phyloP scores from a whole-genome alignment of 2,888 invertebrate species.

The Caenorhabditis parvicauda region DNA sequence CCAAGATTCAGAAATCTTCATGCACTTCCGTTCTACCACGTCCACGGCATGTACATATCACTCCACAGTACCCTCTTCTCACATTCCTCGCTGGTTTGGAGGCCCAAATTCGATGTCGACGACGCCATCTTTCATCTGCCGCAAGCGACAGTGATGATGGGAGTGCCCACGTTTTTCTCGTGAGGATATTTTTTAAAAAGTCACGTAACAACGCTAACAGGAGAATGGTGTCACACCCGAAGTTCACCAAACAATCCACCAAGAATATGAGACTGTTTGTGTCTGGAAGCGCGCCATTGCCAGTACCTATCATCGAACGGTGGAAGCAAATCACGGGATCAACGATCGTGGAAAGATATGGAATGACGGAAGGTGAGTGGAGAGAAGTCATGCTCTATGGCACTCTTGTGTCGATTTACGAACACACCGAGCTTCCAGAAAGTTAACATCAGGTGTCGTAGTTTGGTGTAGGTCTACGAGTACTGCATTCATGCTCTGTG shows the following conservation, averaged over 20 bases:
- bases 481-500: too few relatives aligned
- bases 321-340: conserved; percentile 79
- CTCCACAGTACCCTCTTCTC: conserved; percentile 55
- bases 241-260: conserved; percentile 35
- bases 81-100: conserved; percentile 55
- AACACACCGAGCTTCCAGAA: too few relatives aligned
- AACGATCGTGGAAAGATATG: conserved; percentile 76
- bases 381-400: too few relatives aligned
- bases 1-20: conserved; percentile 49
- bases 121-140: conserved; percentile 49
- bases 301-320: conserved; percentile 66
- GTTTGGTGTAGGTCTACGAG: too few relatives aligned
- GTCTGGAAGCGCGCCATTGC: conserved; percentile 79
- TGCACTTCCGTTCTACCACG: conserved; percentile 60
- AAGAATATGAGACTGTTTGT: conserved; percentile 71
- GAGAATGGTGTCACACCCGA: conserved; percentile 36
- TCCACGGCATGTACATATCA: conserved; percentile 60
- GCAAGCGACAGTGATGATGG: conserved; percentile 57
- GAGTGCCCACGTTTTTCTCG: conserved; percentile 59
- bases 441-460: too few relatives aligned
- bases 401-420: too few relatives aligned
- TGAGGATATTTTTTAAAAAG: conserved; percentile 5
- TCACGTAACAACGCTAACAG: too few relatives aligned
- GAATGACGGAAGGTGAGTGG: conserved; percentile 78
- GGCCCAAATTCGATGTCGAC: conserved; percentile 48